Base-by-base conservation (phyloP, 2,113 vertebrate genomes). In the Diadophis punctatus region DNA sequence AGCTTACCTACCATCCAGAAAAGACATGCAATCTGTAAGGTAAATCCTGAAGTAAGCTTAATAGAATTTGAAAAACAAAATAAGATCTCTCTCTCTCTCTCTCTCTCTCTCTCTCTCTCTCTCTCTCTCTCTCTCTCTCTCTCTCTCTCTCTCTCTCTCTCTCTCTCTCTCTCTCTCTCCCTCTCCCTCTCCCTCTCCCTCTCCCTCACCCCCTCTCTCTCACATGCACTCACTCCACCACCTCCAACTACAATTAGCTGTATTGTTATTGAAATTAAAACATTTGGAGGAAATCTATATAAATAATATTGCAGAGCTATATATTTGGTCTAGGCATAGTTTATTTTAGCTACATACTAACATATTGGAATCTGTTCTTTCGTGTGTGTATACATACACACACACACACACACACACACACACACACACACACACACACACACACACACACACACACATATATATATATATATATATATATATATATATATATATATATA, bases 241-340 rank as follows among this genome's bases (percentile, higher is more conserved):
- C n/a, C n/a, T 34, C n/a, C 68, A 74, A 74, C n/a, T 34, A 74
- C 16, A 74, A 34, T 74, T 6, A 74, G 68, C n/a, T 34, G 2
- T 34, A 53, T 3, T 90, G 58, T 95, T 94, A 95, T 96, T 96
- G 92, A 46, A 96, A 95, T 90, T 16, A 89, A 96, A 8, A 3
- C 53, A 90, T 84, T 96, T 94, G 92, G 88, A 90, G 63, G 92
- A 90, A 96, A 34, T 74, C 14, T 74, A 18, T 74, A 74, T 34
- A 34, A 18, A 91, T 94, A 96, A 87, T 95, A 91, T 92, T 95
- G 87, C 93, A 12, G 43, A 52, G 92, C 74, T 49, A 74, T 86
- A 43, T 94, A 93, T 95, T 96, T 94, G 90, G 95, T 90, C 90
- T 90, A 93, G 93, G 48, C 93, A 27, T 88, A 91, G 1, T 34